Base-by-base conservation (phyloP, 2,113 vertebrate genomes). In the Triplophysa tibetana region DNA sequence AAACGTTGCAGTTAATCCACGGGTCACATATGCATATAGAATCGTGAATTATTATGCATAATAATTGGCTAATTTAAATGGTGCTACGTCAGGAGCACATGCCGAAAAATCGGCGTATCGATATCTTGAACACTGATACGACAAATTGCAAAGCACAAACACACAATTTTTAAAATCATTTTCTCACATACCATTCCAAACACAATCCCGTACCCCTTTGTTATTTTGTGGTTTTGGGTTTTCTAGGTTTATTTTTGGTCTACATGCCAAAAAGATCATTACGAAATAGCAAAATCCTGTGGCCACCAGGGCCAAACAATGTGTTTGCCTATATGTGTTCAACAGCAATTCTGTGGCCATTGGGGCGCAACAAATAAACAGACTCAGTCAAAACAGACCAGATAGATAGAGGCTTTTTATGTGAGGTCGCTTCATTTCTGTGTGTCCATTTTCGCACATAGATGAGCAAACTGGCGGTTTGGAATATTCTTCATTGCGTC, bases 191-290 rank as follows among this genome's bases (percentile, higher is more conserved):
- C 45, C 45, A 76, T 41, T 33, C 12, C 17, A 7, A 33, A 50
- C 43, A 64, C 61, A 11, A 9, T 45, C n/a, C 11, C 17, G 29
- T 33, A 33, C 21, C 21, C 72, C 33, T 11, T 19, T 62, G 45
- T 65, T 43, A 29, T 1, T 48, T 26, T 62, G 73, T 70, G 68
- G 52, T n/a, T 16, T 54, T 65, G 48, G 24, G 50, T 76, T 21
- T 54, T 54, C 17, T 65, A 54, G 74, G 62, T 54, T 38, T 77
- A 38, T 45, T 33, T 61, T 33, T 65, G 61, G 24, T 65, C 62
- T 33, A 11, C 74, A 38, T 65, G 62, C 74, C 52, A 45, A 64
- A 75, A 77, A 64, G 52, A 21, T 1, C 45, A 52, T 29, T 26
- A 38, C 54, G 12, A 48, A 10, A 19, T 1, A 13, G 23, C 63